Evolutionary conservation across 2,113 vertebrate genomes (phyloP).

Genomic region (Psammodynastes pulverulentus): DNA sequence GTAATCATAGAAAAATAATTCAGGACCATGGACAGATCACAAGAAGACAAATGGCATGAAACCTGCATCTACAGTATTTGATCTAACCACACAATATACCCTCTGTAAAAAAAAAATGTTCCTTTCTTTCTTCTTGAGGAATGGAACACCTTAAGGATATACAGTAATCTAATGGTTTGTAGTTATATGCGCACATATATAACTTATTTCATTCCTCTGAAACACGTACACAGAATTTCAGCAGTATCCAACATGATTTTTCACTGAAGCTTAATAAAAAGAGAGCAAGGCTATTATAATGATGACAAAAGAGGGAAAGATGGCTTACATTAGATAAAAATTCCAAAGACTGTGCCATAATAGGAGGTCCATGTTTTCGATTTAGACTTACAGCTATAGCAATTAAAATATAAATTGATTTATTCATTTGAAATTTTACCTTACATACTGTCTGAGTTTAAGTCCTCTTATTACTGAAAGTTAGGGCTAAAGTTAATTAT

Average conservation of each 20-base stretch:
- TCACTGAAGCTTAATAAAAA: not conserved
- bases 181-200: not conserved
- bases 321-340: not conserved
- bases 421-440: not conserved
- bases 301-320: not conserved
- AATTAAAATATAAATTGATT: not conserved
- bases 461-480: not conserved
- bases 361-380: not conserved
- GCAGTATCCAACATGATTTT: not conserved
- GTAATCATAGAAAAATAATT: not conserved
- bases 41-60: not conserved
- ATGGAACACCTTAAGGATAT: not conserved
- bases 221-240: not conserved
- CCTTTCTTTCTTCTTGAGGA: not conserved
- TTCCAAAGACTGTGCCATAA: not conserved
- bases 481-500: not conserved
- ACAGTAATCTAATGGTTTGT: not conserved
- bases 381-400: not conserved
- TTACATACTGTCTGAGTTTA: not conserved
- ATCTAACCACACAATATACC: not conserved
- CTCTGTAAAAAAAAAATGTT: not conserved
- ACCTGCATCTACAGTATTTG: not conserved
- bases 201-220: not conserved
- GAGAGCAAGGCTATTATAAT: not conserved
- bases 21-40: conserved; percentile 13